phyloP scores from a whole-genome alignment of 1,140 invertebrate genomes.

The Sycophila sp. region DNA sequence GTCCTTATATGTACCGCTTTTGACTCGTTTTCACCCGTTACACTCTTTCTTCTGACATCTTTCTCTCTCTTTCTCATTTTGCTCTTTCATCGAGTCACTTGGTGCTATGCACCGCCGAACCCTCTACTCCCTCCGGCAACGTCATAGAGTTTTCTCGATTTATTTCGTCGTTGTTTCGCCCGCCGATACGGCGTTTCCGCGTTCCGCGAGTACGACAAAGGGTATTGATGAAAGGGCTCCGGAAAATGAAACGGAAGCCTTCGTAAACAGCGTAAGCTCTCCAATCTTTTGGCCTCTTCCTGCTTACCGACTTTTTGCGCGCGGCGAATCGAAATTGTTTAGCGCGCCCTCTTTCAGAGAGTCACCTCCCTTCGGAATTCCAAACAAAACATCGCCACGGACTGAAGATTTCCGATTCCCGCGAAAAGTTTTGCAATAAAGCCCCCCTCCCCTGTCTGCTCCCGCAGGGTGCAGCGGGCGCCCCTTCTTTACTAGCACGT shows the following conservation, averaged over 20 bases:
- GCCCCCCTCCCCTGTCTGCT: neutral
- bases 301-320: neutral
- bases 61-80: neutral
- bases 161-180: constrained; percentile 2
- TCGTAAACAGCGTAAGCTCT: constrained; percentile 6
- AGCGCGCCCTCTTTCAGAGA: neutral
- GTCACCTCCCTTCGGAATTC: neutral
- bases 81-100: neutral
- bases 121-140: neutral
- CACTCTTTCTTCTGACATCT: constrained; percentile 19
- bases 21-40: constrained; percentile 44
- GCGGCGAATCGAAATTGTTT: neutral
- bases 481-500: neutral
- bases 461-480: too few relatives aligned
- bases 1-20: constrained; percentile 36
- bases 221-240: constrained; percentile 2
- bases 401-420: neutral
- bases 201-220: neutral
- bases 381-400: neutral
- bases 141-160: constrained; percentile 9
- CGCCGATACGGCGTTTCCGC: neutral
- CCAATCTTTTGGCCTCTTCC: neutral
- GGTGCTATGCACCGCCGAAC: neutral
- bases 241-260: constrained; percentile 4
- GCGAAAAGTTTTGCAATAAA: neutral